Percentiles rank a stretch among this genome's conserved stretches.
Conservation (phyloP, 2,797 vertebrate species). For the Adrianichthys oophorus region DNA sequence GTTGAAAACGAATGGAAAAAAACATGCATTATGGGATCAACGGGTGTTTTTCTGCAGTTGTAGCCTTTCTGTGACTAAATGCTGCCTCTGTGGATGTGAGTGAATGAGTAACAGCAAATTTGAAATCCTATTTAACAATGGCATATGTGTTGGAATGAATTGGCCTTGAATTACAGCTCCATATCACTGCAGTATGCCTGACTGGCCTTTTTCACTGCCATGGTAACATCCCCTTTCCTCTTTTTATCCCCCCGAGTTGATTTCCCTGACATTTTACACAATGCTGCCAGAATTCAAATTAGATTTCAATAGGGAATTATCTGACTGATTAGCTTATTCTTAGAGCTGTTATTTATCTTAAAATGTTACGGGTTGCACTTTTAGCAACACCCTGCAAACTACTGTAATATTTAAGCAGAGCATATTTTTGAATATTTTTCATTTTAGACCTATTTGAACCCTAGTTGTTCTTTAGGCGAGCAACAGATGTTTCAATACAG, state of each 20-base stretch:
- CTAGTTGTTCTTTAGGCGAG: no score
- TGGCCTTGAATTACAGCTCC: constrained; percentile 6
- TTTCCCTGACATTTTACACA: constrained; percentile 22
- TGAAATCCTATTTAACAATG: constrained; percentile 15
- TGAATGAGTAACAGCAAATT: constrained; percentile 27
- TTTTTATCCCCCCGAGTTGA: constrained; percentile 12
- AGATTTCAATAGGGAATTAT: constrained; percentile 16
- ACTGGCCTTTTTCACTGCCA: constrained; percentile 17
- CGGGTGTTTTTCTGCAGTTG: constrained; percentile 13
- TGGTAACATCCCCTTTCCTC: background rate
- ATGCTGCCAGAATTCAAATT: constrained; percentile 25
- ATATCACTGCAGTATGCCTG: constrained; percentile 15
- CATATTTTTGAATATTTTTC: no score
- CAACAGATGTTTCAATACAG: no score
- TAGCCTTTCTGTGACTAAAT: constrained; percentile 10
- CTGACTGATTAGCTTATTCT: constrained; percentile 7
- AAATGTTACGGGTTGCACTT: no score
- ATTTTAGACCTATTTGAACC: no score
- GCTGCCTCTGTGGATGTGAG: constrained; percentile 8
- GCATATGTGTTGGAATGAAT: no score
- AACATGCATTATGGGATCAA: constrained; percentile 20
- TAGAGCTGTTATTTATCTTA: background rate
- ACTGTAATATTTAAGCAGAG: no score
- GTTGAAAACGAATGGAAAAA: constrained; percentile 26
- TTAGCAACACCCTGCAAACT: no score